Evolutionary conservation across 2,797 vertebrate genomes (phyloP), one percentile per base, ranked within the genome.

Genomic region (Sebastes steindachneri): DNA sequence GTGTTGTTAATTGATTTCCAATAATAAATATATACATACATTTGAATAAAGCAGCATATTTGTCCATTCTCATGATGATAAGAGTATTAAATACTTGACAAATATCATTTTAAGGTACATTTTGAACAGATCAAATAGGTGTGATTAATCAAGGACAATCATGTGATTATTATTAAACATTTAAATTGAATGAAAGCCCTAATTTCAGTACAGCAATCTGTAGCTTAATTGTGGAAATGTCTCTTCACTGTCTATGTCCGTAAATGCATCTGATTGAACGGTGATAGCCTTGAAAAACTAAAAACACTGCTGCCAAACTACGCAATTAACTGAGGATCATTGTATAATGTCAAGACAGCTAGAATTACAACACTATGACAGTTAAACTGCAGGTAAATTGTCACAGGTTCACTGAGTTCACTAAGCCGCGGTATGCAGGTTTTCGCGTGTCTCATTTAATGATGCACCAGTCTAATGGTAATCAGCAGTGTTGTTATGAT

Each of bases 401-500:
- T 7, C 69, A 57, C 26, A 73, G 59, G 28, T 31, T 63, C 35
- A 7, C 48, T 3, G 29, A 59, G 33, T 29, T 28, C 64, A 57
- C n/a, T 21, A n/a, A 58, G 29, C 53, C 5, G n/a, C 8, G 21
- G 15, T 57, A 65, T 48, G 14, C 45, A 67, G 53, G 48, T 51
- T 37, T 31, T 1, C 17, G 1, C 62, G 25, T 55, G n/a, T 19
- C 77, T 65, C 41, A 59, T 35, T 69, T 73, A 60, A 48, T 37
- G 57, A 79, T 60, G 19, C 35, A 37, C n/a, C 9, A 9, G 11
- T 41, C 14, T 53, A 37, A 68, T 57, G 33, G 15, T 9, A 57
- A 60, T 83, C 65, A 77, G 31, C 31, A 35, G 51, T 51, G 68
- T 33, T 60, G 65, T 88, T 69, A 33, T 57, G 31, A 76, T 60